These are phyloP conservation scores for Abscondita cerata DNA, from an alignment of 2,888 invertebrate species.

Conservation along the genomic window DNA sequence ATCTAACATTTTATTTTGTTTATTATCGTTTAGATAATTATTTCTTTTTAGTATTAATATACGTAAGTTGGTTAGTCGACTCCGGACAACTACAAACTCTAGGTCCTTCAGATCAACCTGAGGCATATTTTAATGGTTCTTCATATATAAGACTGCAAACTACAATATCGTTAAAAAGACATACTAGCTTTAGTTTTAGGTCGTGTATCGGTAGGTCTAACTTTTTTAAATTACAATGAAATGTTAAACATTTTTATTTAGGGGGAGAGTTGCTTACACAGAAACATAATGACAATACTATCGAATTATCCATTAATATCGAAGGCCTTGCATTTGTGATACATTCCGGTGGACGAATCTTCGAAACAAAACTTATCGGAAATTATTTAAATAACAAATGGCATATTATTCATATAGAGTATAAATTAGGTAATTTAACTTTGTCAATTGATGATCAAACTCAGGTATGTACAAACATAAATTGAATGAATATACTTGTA, in stretches of 20 bases:
- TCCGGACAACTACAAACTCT: conserved; percentile 31
- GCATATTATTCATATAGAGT: conserved; percentile 76
- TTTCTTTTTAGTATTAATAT: conserved; percentile 18
- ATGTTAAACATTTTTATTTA: conserved; percentile 48
- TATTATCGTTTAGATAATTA: too few species aligned
- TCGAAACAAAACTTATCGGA: conserved; percentile 70
- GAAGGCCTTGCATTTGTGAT: conserved; percentile 63
- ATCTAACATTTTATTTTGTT: too few species aligned
- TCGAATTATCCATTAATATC: conserved; percentile 52
- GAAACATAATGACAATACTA: conserved; percentile 64
- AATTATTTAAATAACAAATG: conserved; percentile 81
- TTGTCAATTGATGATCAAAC: conserved; percentile 62
- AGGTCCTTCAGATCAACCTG: conserved; percentile 70
- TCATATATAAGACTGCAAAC: conserved; percentile 75
- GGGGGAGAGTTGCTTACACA: conserved; percentile 76
- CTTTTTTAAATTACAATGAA: not conserved
- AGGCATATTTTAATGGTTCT: conserved; percentile 85
- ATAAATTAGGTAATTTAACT: conserved; percentile 66
- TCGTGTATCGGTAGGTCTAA: conserved; percentile 69
- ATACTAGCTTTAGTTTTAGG: conserved; percentile 82
- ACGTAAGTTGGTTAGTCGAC: conserved; percentile 20
- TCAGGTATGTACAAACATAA: conserved; percentile 61
- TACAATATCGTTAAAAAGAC: conserved; percentile 78
- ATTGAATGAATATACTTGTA: conserved; percentile 7
- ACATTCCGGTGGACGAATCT: conserved; percentile 57